A percentile compares a stretch with the other conserved stretches of the same genome.
Evolutionary conservation across 1,140 invertebrate species (phyloP).

Genomic region (Euglossa dilemma): DNA sequence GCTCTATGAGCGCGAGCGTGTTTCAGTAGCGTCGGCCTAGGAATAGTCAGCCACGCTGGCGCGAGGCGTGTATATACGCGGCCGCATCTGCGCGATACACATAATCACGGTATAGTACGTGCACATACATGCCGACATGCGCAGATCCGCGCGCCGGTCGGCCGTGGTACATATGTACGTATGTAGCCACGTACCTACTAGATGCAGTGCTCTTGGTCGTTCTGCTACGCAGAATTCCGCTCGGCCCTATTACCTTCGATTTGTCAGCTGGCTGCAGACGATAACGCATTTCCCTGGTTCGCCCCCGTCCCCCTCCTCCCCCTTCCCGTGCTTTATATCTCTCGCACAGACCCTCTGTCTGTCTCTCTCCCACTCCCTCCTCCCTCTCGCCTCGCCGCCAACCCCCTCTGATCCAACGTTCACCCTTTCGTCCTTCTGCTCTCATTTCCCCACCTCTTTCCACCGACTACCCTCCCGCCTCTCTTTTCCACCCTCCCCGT

Average conservation of each 20-base stretch:
- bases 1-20: slow-evolving; percentile 35
- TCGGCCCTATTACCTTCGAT: slow-evolving; percentile 78
- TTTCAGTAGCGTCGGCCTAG: slow-evolving; percentile 52
- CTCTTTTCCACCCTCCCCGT: slow-evolving; percentile 19
- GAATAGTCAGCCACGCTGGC: slow-evolving; percentile 34
- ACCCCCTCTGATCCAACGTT: slow-evolving; percentile 37
- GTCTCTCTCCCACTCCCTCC: slow-evolving; percentile 58
- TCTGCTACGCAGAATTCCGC: slow-evolving; percentile 72
- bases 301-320: slow-evolving; percentile 62
- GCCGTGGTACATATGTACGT: slow-evolving; percentile 67
- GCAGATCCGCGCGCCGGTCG: slow-evolving; percentile 57
- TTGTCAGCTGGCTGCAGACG: slow-evolving; percentile 78
- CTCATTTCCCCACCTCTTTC: slow-evolving; percentile 4
- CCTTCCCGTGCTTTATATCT: slow-evolving; percentile 59
- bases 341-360: slow-evolving; percentile 39
- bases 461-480: not conserved
- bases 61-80: not conserved
- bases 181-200: slow-evolving; percentile 68
- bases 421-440: slow-evolving; percentile 40
- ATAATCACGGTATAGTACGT: slow-evolving; percentile 55
- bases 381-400: slow-evolving; percentile 1
- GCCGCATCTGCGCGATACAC: slow-evolving; percentile 46
- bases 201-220: slow-evolving; percentile 66
- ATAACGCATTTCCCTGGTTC: slow-evolving; percentile 76
- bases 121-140: slow-evolving; percentile 55